A percentile compares a stretch with the other conserved stretches of the same genome.
Conservation (phyloP, 1,140 invertebrate genomes). For the Pseudachorutes palmiensis region DNA sequence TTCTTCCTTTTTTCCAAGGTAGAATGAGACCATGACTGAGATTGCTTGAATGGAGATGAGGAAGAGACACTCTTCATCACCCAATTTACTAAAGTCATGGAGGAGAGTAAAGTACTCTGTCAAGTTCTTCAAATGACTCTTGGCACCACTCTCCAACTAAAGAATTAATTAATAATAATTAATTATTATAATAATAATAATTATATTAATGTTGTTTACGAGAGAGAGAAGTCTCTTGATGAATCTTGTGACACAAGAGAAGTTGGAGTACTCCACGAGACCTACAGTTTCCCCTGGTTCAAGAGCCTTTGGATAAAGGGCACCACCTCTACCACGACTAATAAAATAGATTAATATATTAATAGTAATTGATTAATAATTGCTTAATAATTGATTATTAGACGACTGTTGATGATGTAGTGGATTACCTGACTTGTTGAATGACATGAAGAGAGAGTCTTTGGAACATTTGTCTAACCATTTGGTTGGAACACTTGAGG, state of each 20-base stretch:
- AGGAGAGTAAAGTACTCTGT: conserved; percentile 86
- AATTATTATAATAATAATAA: conserved; percentile 17
- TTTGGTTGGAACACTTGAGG: conserved; percentile 91
- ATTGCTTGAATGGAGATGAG: conserved; percentile 77
- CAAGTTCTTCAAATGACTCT: conserved; percentile 73
- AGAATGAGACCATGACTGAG: conserved; percentile 81
- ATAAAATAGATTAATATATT: conserved; percentile 1
- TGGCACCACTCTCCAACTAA: conserved; percentile 77
- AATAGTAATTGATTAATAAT: neutral
- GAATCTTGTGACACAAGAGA: conserved; percentile 84
- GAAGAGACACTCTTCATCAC: conserved; percentile 82
- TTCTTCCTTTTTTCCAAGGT: conserved; percentile 68
- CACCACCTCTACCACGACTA: conserved; percentile 56
- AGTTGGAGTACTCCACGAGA: conserved; percentile 60
- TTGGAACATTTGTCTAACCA: conserved; percentile 89
- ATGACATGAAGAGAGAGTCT: conserved; percentile 88
- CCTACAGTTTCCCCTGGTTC: conserved; percentile 53
- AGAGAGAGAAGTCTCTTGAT: conserved; percentile 79
- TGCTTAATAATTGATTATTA: neutral
- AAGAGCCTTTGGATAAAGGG: conserved; percentile 63
- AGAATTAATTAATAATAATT: conserved; percentile 34
- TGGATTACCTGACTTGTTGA: conserved; percentile 61
- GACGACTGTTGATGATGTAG: neutral
- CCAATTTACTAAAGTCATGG: conserved; percentile 89
- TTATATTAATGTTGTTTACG: conserved; percentile 49